phyloP scores from a whole-genome alignment of 1,140 invertebrate species.

The Meloidogyne exigua region DNA sequence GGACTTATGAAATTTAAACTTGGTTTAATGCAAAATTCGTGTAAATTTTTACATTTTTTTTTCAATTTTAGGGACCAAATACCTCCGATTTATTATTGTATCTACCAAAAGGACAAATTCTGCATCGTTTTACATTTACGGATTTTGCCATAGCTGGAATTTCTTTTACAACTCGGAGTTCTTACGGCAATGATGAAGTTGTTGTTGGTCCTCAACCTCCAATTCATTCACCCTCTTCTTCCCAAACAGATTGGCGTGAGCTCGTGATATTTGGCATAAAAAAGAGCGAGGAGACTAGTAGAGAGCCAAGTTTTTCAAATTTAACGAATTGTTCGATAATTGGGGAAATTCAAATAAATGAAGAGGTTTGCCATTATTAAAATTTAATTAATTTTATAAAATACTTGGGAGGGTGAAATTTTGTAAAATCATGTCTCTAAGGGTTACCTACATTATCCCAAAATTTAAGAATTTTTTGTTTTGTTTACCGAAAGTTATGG shows the following conservation, averaged over 20 bases:
- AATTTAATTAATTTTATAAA: too few species aligned
- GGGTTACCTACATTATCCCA: too few species aligned
- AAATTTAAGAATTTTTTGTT: too few species aligned
- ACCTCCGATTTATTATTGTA: slow-evolving; percentile 5
- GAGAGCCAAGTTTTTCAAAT: not conserved
- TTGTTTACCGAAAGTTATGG: too few species aligned
- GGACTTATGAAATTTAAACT: too few species aligned
- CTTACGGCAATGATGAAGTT: not conserved
- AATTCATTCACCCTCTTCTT: not conserved
- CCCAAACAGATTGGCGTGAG: slow-evolving; percentile 34
- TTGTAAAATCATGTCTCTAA: too few species aligned
- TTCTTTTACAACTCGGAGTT: slow-evolving; percentile 28
- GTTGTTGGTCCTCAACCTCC: slow-evolving; percentile 15
- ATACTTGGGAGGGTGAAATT: too few species aligned
- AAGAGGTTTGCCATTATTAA: not conserved
- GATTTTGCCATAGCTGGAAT: slow-evolving; percentile 46
- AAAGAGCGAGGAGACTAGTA: not conserved
- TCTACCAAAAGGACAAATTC: slow-evolving; percentile 29
- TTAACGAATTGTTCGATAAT: not conserved
- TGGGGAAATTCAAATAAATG: not conserved
- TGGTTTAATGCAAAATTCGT: too few species aligned
- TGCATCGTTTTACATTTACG: slow-evolving; percentile 27
- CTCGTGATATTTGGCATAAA: slow-evolving; percentile 43
- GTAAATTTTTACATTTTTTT: not conserved
- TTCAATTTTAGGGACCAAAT: not conserved